phyloP scores from a whole-genome alignment of 2,888 invertebrate genomes.

The Nephrotoma flavescens region DNA sequence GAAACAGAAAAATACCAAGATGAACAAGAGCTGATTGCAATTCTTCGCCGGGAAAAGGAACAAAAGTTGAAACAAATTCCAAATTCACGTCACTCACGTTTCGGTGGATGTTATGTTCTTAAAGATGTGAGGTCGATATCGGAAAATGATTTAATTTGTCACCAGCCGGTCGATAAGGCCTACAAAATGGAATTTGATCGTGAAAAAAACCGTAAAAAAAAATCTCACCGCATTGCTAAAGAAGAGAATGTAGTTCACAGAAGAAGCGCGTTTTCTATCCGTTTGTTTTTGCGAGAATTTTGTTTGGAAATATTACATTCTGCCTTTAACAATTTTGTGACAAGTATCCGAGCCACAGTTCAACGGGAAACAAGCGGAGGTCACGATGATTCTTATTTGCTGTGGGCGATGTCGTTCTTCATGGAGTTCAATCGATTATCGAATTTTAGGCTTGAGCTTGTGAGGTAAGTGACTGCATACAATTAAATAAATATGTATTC shows the following conservation, averaged over 20 bases:
- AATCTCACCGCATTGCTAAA: constrained; percentile 51
- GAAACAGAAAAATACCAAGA: constrained; percentile 71
- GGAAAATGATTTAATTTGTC: constrained; percentile 74
- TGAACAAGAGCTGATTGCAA: constrained; percentile 60
- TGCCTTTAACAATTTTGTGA: constrained; percentile 87
- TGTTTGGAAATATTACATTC: constrained; percentile 85
- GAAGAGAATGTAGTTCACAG: constrained; percentile 49
- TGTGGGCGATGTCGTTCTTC: constrained; percentile 90
- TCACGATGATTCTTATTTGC: constrained; percentile 85
- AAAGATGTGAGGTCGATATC: constrained; percentile 88
- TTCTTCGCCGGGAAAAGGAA: constrained; percentile 53
- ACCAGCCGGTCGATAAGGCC: constrained; percentile 69
- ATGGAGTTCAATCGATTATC: constrained; percentile 92
- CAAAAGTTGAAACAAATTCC: constrained; percentile 25
- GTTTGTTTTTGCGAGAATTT: constrained; percentile 85
- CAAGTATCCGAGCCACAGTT: constrained; percentile 64
- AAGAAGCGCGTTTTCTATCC: constrained; percentile 75
- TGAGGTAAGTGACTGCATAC: constrained; percentile 46
- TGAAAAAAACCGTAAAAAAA: constrained; percentile 63
- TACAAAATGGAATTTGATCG: constrained; percentile 63
- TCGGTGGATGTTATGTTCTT: constrained; percentile 86
- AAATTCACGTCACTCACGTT: constrained; percentile 62
- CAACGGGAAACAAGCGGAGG: constrained; percentile 48
- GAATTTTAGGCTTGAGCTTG: constrained; percentile 72
- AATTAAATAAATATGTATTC: no score